Evolutionary conservation across 2,113 vertebrate genomes (phyloP).

Genomic region (Pollachius pollachius): DNA sequence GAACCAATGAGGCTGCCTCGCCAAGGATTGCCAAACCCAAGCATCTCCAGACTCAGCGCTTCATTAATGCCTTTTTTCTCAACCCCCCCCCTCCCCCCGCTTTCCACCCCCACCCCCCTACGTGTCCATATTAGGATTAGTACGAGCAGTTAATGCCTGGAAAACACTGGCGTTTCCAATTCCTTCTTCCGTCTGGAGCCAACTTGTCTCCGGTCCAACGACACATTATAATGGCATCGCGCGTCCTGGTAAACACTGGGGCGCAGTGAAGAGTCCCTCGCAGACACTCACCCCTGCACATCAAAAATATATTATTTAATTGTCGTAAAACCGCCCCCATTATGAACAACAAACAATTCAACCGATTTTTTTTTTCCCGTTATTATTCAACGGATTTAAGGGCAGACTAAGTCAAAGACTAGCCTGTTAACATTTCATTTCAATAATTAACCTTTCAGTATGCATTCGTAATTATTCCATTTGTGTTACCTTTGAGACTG

Average conservation of each 20-base stretch:
- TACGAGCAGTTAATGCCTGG: slow-evolving; percentile 31
- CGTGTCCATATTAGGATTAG: slow-evolving; percentile 17
- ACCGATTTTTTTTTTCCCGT: too few species aligned
- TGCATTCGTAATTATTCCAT: too few species aligned
- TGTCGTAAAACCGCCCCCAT: too few species aligned
- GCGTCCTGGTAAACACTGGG: background rate
- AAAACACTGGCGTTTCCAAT: slow-evolving; percentile 22
- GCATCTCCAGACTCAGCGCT: slow-evolving; percentile 19
- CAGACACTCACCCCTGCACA: too few species aligned
- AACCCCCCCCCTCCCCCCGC: background rate
- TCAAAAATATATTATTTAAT: too few species aligned
- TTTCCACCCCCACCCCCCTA: slow-evolving; percentile 3
- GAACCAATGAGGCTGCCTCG: slow-evolving; percentile 40
- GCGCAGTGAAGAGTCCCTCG: too few species aligned
- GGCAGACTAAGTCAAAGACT: too few species aligned
- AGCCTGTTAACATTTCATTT: too few species aligned
- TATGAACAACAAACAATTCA: too few species aligned
- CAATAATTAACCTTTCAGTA: too few species aligned
- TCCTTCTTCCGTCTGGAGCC: background rate
- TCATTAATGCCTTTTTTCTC: slow-evolving; percentile 54
- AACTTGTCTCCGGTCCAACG: background rate
- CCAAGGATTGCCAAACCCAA: slow-evolving; percentile 5
- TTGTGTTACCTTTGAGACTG: too few species aligned
- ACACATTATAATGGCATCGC: background rate
- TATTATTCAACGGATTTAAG: too few species aligned